Evolutionary conservation across 1,140 invertebrate genomes (phyloP).

Genomic region (Drosophila nebulosa): DNA sequence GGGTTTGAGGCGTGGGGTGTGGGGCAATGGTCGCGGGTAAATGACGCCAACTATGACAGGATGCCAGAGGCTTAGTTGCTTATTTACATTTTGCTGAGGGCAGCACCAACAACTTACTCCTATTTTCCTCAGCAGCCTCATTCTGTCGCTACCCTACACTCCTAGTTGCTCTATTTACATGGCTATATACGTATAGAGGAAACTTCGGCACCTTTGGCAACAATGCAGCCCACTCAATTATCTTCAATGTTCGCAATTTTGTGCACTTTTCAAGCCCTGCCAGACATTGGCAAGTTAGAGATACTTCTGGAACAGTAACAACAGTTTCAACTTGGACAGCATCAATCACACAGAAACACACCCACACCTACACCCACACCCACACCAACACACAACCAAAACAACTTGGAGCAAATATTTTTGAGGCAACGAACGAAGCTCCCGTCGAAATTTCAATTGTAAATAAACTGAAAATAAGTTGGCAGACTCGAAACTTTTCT

Average conservation of each 20-base stretch:
- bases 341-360: conserved; percentile 46
- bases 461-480: conserved; percentile 61
- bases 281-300: conserved; percentile 13
- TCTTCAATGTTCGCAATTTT: conserved; percentile 54
- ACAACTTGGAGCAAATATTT: conserved; percentile 54
- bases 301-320: not conserved
- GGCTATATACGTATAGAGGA: not conserved
- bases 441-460: conserved; percentile 45
- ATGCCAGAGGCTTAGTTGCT: conserved; percentile 40
- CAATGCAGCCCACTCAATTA: conserved; percentile 39
- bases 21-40: not conserved
- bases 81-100: conserved; percentile 25
- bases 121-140: not conserved
- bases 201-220: conserved; percentile 13
- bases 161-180: not conserved
- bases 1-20: not conserved
- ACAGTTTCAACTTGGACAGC: conserved; percentile 7
- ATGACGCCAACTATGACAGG: conserved; percentile 16
- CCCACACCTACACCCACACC: not conserved
- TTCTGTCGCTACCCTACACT: not conserved
- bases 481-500: conserved; percentile 30
- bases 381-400: conserved; percentile 4
- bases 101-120: not conserved
- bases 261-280: conserved; percentile 47
- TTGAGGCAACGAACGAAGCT: conserved; percentile 10